A percentile compares a stretch with the other conserved stretches of the same genome.
Evolutionary conservation across 2,888 invertebrate species (phyloP).

Genomic region (Drosophila paranaensis): DNA sequence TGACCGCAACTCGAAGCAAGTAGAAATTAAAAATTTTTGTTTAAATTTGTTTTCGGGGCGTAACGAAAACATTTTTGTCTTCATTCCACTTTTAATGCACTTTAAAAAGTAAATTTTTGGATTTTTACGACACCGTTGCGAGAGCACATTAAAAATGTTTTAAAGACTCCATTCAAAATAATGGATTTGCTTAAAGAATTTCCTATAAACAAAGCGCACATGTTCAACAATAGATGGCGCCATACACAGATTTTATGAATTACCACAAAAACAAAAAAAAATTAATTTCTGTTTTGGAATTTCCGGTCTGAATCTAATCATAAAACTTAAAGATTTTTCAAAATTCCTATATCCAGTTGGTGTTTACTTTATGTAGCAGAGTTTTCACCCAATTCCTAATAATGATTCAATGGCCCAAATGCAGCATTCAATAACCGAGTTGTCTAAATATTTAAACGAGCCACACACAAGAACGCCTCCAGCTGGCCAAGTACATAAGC

Average conservation of each 20-base stretch:
- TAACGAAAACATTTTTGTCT: neutral
- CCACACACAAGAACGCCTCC: constrained; percentile 34
- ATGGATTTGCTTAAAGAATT: constrained; percentile 8
- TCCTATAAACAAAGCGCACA: constrained; percentile 16
- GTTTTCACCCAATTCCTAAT: constrained; percentile 18
- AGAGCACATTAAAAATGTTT: constrained; percentile 10
- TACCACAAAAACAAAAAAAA: constrained; percentile 41
- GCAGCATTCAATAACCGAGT: constrained; percentile 50
- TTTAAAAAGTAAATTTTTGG: neutral
- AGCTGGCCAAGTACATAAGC: constrained; percentile 25
- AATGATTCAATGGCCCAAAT: constrained; percentile 43
- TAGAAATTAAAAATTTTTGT: neutral
- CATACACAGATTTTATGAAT: constrained; percentile 33
- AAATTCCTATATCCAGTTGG: constrained; percentile 16
- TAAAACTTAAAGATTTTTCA: constrained; percentile 39
- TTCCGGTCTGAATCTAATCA: constrained; percentile 56
- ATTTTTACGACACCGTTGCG: constrained; percentile 2
- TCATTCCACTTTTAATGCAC: constrained; percentile 6
- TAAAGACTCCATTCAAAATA: constrained; percentile 4
- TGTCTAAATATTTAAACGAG: constrained; percentile 70
- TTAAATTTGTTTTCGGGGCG: neutral
- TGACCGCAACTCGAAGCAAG: neutral
- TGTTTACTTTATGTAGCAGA: constrained; percentile 53
- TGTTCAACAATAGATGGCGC: constrained; percentile 38
- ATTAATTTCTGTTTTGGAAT: constrained; percentile 40